Evolutionary conservation across 53 echinoderm and acorn worm species (phyloP).

Genomic region (Crossaster papposus): DNA sequence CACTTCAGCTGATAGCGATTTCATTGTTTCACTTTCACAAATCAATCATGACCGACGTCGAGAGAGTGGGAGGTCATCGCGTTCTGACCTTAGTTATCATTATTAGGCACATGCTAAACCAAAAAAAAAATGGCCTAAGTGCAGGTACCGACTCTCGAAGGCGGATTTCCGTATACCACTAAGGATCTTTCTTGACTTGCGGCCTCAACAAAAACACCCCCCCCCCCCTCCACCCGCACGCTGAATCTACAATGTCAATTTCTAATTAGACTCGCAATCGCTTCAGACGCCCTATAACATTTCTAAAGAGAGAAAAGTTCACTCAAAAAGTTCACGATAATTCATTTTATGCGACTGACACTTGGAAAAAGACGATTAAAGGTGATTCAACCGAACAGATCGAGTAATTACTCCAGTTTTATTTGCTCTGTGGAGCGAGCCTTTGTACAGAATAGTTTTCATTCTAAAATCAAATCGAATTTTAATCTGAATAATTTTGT

Average conservation of each 20-base stretch:
- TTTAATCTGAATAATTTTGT: too few species aligned
- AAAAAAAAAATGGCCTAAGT: too few species aligned
- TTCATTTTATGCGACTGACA: too few species aligned
- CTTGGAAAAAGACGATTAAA: too few species aligned
- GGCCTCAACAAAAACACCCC: not conserved
- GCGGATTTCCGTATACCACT: not conserved
- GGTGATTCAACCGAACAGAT: too few species aligned
- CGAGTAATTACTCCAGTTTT: too few species aligned
- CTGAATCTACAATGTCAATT: not conserved
- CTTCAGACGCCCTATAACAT: not conserved
- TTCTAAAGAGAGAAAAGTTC: too few species aligned
- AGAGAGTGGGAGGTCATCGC: not conserved
- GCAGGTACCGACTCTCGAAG: not conserved
- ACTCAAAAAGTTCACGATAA: too few species aligned
- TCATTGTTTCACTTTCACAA: slow-evolving; percentile 1
- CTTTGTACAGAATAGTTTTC: not conserved
- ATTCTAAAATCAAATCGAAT: not conserved
- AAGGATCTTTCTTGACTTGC: not conserved
- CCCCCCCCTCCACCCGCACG: not conserved
- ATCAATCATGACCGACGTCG: not conserved
- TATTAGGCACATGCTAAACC: not conserved
- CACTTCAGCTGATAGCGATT: not conserved
- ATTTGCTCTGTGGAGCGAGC: too few species aligned
- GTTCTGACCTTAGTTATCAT: not conserved
- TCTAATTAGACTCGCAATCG: not conserved